A percentile compares a stretch with the other conserved stretches of the same genome.
Conservation (phyloP, 2,888 invertebrate species). For the Rhagonycha lutea region DNA sequence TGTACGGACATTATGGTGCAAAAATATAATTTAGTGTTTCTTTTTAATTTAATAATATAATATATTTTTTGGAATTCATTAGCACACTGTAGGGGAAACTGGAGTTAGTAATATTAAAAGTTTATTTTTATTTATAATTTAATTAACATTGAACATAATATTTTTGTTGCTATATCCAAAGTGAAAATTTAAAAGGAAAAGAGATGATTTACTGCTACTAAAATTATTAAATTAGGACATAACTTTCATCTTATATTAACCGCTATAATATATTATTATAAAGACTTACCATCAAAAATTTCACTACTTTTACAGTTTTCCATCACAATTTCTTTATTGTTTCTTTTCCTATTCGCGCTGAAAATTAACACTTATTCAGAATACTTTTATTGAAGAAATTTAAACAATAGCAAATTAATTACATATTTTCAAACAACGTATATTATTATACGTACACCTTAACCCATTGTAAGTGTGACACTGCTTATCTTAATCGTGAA, state of each 20-base stretch:
- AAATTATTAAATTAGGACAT: background rate
- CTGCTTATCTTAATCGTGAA: constrained; percentile 6
- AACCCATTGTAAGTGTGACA: background rate
- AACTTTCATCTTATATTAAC: background rate
- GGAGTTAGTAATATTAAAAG: background rate
- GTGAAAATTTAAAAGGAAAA: background rate
- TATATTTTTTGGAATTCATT: too few species aligned
- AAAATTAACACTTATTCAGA: background rate
- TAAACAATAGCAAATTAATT: background rate
- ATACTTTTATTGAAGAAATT: background rate
- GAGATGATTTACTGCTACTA: background rate
- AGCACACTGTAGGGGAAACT: background rate
- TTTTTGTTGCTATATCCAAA: background rate
- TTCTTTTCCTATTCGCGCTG: background rate
- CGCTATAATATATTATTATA: background rate
- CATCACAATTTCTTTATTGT: background rate
- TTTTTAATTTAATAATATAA: too few species aligned
- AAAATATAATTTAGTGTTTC: too few species aligned
- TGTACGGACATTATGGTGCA: too few species aligned
- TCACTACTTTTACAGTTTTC: background rate
- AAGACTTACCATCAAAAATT: background rate
- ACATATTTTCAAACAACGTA: background rate
- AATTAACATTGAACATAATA: too few species aligned
- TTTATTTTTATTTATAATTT: background rate
- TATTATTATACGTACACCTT: background rate